Conservation (phyloP, 2,888 invertebrate genomes). For the Clistopyga incitator region DNA sequence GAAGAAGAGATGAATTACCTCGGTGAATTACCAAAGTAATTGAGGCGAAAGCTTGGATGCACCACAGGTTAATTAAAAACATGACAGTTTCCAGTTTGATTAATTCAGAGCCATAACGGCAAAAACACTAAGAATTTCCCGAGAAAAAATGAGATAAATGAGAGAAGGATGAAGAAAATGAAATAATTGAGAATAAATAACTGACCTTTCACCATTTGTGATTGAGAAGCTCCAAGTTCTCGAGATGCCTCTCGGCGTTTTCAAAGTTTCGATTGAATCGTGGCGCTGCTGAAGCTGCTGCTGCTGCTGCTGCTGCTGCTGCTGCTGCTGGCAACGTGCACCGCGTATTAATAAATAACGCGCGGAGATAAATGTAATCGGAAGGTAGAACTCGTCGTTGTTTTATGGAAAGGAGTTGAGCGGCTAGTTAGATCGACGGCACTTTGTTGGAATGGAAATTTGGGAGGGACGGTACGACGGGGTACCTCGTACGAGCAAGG, state of each 20-base stretch:
- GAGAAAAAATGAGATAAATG: background rate
- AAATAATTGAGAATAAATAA: background rate
- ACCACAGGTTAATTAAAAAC: background rate
- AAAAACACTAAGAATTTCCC: background rate
- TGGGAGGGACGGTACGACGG: conserved; percentile 7
- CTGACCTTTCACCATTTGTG: conserved; percentile 75
- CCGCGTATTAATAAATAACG: background rate
- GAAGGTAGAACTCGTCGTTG: background rate
- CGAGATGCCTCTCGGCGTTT: conserved; percentile 26
- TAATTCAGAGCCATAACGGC: background rate
- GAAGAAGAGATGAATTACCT: too few relatives aligned
- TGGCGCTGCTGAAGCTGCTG: conserved; percentile 5
- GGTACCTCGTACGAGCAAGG: conserved; percentile 72
- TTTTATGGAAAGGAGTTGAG: background rate
- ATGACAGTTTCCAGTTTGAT: background rate
- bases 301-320: background rate
- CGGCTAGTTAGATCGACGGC: conserved; percentile 6
- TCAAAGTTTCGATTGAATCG: conserved; percentile 42
- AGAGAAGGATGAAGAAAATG: background rate
- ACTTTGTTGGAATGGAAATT: conserved; percentile 1
- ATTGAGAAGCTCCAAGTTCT: conserved; percentile 24
- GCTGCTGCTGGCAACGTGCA: conserved; percentile 1
- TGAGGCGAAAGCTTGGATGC: too few relatives aligned
- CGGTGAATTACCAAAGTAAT: too few relatives aligned
- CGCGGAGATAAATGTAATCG: background rate